phyloP scores from a whole-genome alignment of 1,140 invertebrate genomes.

The Bradynema listronoti region DNA sequence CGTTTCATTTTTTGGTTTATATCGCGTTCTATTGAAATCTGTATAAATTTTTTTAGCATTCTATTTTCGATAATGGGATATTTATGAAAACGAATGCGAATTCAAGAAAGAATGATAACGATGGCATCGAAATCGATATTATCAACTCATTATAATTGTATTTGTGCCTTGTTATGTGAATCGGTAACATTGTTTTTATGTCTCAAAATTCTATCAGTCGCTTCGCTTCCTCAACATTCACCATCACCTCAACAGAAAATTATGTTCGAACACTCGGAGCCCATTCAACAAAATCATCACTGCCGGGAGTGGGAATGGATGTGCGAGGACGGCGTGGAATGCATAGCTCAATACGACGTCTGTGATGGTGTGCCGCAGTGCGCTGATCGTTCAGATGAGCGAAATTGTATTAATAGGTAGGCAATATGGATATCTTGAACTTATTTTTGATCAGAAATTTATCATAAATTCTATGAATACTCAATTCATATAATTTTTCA shows the following conservation, averaged over 20 bases:
- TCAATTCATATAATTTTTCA: too few species aligned
- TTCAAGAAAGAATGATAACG: too few species aligned
- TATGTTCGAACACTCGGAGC: neutral
- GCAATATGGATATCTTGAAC: neutral
- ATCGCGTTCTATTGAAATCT: too few species aligned
- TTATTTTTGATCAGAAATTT: neutral
- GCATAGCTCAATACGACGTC: conserved; percentile 87
- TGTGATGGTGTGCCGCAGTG: conserved; percentile 91
- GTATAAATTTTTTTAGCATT: too few species aligned
- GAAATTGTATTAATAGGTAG: conserved; percentile 19
- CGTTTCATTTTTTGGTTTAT: too few species aligned
- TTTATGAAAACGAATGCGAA: too few species aligned
- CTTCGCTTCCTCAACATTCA: neutral
- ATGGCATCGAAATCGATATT: neutral
- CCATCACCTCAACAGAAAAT: neutral
- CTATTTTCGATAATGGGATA: too few species aligned
- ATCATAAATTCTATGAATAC: too few species aligned
- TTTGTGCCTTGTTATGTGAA: too few species aligned
- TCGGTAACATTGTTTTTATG: neutral
- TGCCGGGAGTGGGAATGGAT: conserved; percentile 24
- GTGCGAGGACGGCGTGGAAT: conserved; percentile 72
- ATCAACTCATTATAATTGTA: too few species aligned
- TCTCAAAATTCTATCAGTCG: neutral
- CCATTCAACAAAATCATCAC: neutral
- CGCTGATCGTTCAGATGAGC: conserved; percentile 75